Evolutionary conservation across 1,140 invertebrate species (phyloP), one percentile per base, ranked within the genome.

Genomic region (Sycobia sp.): DNA sequence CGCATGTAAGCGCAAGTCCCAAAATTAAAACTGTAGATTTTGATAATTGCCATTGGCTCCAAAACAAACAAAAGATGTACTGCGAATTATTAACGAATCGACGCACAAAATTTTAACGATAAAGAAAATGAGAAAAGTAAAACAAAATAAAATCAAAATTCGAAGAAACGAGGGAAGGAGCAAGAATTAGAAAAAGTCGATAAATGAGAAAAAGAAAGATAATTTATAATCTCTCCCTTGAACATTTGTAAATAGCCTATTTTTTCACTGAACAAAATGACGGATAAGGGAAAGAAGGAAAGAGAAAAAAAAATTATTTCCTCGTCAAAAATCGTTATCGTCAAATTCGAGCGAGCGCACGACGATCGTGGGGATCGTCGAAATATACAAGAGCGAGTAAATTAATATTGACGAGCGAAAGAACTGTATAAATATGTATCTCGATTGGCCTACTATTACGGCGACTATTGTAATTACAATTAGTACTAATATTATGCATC

Each of bases 191-290:
- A n/a, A n/a, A n/a, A n/a, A n/a, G n/a, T n/a, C n/a, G n/a, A n/a
- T n/a, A n/a, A n/a, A n/a, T n/a, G n/a, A n/a, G n/a, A n/a, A 51
- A 50, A 47, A 47, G 29, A 34, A 38, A 51, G 10, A 53, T 34
- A 51, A 34, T 39, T 18, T 54, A 65, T 34, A 32, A 61, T 59
- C 34, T 54, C 23, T 60, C 32, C 65, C 65, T 74, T 73, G 23
- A 67, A 73, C 62, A 74, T 70, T 71, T 81, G 78, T 79, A 81
- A 78, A 81, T 80, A 81, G 71, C 71, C 71, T 81, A 81, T 80
- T 81, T 81, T 81, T 80, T 78, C 79, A 81, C 78, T 73, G 57
- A 73, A 71, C 20, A 47, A 46, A 46, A 32, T 44, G 36, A 57
- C 36, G n/a, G 25, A n/a, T n/a, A n/a, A n/a, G n/a, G n/a, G n/a